These are phyloP conservation scores for Bombus haemorrhoidalis DNA, from an alignment of 1,140 invertebrate genomes.

Conservation along the genomic window DNA sequence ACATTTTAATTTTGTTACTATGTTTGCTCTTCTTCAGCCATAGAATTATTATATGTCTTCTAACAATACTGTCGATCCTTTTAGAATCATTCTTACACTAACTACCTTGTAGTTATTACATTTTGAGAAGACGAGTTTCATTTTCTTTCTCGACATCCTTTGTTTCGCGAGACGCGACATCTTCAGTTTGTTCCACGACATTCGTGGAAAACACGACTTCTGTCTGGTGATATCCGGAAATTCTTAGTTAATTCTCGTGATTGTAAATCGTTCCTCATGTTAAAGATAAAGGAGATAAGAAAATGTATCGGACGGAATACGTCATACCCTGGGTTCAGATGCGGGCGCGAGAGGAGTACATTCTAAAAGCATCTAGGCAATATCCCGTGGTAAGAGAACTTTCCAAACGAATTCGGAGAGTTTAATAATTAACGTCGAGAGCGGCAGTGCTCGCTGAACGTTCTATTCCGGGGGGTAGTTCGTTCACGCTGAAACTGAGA, in stretches of 20 bases:
- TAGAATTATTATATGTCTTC: too few species aligned
- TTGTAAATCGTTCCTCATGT: slow-evolving; percentile 14
- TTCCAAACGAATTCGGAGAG: slow-evolving; percentile 7
- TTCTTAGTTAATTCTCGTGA: slow-evolving; percentile 30
- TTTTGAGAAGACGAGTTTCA: background rate
- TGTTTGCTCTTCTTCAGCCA: too few species aligned
- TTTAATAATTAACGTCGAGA: slow-evolving; percentile 40
- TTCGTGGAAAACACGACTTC: background rate
- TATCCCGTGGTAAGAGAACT: slow-evolving; percentile 41
- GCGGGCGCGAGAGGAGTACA: slow-evolving; percentile 56
- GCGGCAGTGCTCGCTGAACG: background rate
- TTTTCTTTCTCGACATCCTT: background rate
- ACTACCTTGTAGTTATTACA: too few species aligned
- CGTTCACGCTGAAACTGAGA: slow-evolving; percentile 8
- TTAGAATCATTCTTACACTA: too few species aligned
- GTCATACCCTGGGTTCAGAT: slow-evolving; percentile 67
- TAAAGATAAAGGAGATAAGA: slow-evolving; percentile 6
- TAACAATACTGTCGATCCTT: too few species aligned
- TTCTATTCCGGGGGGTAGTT: slow-evolving; percentile 19
- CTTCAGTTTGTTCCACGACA: background rate
- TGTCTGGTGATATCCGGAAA: background rate
- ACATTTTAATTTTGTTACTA: too few species aligned
- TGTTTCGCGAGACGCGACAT: background rate
- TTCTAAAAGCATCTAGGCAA: slow-evolving; percentile 42
- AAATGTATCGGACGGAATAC: slow-evolving; percentile 57